A percentile compares a stretch with the other conserved stretches of the same genome.
Conservation (phyloP, 1,140 invertebrate genomes). For the Pissodes strobi region DNA sequence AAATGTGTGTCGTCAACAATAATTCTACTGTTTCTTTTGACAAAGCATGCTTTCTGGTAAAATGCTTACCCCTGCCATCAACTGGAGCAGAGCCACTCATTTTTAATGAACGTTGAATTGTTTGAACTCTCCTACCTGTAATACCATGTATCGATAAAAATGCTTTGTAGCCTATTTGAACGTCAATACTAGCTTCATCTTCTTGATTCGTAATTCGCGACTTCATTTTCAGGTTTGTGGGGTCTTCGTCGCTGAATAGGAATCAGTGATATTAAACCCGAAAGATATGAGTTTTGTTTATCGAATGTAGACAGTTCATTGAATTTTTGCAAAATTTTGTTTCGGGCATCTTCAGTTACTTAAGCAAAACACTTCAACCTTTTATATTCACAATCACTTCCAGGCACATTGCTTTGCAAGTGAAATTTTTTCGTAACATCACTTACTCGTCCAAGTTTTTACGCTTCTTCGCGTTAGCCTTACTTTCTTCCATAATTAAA, state of each 20-base stretch:
- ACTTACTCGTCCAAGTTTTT: not conserved
- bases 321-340: too few species aligned
- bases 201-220: not conserved
- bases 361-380: too few species aligned
- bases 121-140: too few species aligned
- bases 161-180: too few species aligned
- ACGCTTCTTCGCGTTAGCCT: not conserved
- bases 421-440: not conserved
- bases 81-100: too few species aligned
- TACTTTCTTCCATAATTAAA: not conserved
- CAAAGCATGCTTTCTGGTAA: too few species aligned
- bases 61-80: not conserved
- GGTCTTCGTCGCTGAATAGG: conserved; percentile 3
- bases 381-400: too few species aligned
- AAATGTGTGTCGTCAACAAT: not conserved
- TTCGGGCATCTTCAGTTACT: too few species aligned
- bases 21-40: not conserved
- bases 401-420: too few species aligned
- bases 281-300: not conserved
- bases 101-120: too few species aligned
- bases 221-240: conserved; percentile 2
- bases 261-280: not conserved
- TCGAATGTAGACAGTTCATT: too few species aligned
- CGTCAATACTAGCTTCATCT: conserved; percentile 5
- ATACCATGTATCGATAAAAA: too few species aligned